Conservation (phyloP, 2,888 invertebrate genomes). For the Nomada hirtipes region DNA sequence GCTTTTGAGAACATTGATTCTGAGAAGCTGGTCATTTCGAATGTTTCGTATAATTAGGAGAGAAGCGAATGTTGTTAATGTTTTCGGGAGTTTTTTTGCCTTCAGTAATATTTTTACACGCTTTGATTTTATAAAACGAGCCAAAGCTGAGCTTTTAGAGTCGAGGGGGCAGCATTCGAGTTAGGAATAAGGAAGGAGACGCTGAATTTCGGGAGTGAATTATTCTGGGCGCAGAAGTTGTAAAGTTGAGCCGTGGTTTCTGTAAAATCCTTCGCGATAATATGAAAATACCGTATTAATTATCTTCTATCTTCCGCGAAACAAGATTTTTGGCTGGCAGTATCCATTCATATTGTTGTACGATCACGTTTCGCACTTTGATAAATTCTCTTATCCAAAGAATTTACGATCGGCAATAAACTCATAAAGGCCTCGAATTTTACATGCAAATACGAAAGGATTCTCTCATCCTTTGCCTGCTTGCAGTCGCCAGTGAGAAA, state of each 20-base stretch:
- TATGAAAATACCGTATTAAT: not conserved
- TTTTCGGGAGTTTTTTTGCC: too few species aligned
- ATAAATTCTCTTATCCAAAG: not conserved
- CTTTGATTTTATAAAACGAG: too few species aligned
- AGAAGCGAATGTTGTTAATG: too few species aligned
- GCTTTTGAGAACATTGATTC: not conserved
- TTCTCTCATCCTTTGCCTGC: not conserved
- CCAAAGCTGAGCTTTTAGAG: too few species aligned
- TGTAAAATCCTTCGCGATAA: constrained; percentile 2
- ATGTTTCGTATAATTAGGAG: too few species aligned
- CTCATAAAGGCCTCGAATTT: constrained; percentile 19
- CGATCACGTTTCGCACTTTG: not conserved
- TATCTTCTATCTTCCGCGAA: not conserved
- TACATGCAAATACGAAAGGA: not conserved
- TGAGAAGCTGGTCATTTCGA: too few species aligned
- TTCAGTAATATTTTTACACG: too few species aligned
- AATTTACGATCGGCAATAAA: constrained; percentile 39
- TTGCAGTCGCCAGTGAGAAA: not conserved
- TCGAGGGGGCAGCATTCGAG: too few species aligned
- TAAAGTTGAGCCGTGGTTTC: constrained; percentile 12
- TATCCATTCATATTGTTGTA: constrained; percentile 6
- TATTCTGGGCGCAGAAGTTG: not conserved
- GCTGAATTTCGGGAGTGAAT: too few species aligned
- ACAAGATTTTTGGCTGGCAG: not conserved
- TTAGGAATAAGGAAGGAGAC: too few species aligned